Evolutionary conservation across 2,888 invertebrate genomes (phyloP).

Genomic region (Drosophila villosipedis): DNA sequence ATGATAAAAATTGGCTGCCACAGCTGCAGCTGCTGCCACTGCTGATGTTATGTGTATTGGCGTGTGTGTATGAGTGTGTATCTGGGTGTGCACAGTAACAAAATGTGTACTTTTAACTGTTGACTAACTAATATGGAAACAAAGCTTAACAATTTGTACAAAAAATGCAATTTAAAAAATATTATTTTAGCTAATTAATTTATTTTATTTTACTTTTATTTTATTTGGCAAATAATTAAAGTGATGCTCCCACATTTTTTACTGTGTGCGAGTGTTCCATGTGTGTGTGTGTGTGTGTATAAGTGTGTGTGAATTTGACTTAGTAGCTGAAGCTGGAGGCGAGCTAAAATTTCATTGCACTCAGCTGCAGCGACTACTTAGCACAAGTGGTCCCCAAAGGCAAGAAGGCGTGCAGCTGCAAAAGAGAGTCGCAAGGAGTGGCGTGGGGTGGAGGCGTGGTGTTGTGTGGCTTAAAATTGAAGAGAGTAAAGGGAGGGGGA

Average conservation of each 20-base stretch:
- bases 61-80: slow-evolving; percentile 21
- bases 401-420: slow-evolving; percentile 24
- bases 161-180: background rate
- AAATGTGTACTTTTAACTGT: background rate
- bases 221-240: background rate
- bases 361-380: slow-evolving; percentile 77
- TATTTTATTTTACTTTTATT: background rate
- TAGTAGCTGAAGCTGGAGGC: slow-evolving; percentile 70
- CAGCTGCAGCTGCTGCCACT: slow-evolving; percentile 55
- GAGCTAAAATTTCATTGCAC: slow-evolving; percentile 78
- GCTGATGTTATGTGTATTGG: slow-evolving; percentile 42
- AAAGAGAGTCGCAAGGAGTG: slow-evolving; percentile 10
- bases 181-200: background rate
- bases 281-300: slow-evolving; percentile 5
- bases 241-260: background rate
- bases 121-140: too few relatives aligned
- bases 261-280: background rate
- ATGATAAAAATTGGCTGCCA: slow-evolving; percentile 80
- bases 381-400: slow-evolving; percentile 77
- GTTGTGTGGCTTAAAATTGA: slow-evolving; percentile 59
- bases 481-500: slow-evolving; percentile 1
- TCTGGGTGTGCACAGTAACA: slow-evolving; percentile 9
- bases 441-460: slow-evolving; percentile 11
- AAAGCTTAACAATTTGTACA: background rate
- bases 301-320: slow-evolving; percentile 60